Percentiles rank a stretch among this genome's conserved stretches.
These are phyloP conservation scores for Candidula unifasciata DNA, from an alignment of 2,888 invertebrate genomes.

Conservation along the genomic window DNA sequence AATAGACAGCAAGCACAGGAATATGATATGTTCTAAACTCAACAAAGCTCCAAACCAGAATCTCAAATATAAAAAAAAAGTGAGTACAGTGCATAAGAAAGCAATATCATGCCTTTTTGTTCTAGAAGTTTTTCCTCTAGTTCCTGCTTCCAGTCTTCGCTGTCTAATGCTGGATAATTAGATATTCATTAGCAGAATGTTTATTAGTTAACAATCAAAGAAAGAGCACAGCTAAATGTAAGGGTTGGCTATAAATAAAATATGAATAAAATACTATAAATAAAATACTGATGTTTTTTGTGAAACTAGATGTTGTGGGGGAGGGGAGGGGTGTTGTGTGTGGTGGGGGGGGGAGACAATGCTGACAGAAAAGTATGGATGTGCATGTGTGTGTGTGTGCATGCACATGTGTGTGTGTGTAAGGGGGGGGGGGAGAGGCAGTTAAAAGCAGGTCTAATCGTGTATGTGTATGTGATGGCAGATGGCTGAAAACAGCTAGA, in stretches of 20 bases:
- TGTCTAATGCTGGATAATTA: background rate
- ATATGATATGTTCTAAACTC: background rate
- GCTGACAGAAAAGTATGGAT: background rate
- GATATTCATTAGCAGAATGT: too few relatives aligned
- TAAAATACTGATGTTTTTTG: too few relatives aligned
- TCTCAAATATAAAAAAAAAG: background rate
- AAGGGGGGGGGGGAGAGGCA: background rate
- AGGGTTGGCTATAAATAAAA: too few relatives aligned
- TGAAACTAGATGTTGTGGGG: background rate
- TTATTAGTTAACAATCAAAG: too few relatives aligned
- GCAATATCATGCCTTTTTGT: slow-evolving; percentile 37
- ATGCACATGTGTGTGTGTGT: background rate
- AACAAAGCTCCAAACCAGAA: background rate
- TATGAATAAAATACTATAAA: too few relatives aligned
- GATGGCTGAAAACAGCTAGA: too few relatives aligned
- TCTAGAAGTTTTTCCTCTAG: slow-evolving; percentile 46
- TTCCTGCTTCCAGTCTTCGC: slow-evolving; percentile 37
- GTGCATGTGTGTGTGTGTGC: background rate
- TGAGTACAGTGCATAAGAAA: background rate
- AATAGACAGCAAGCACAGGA: background rate
- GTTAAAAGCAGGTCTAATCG: too few relatives aligned
- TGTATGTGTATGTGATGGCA: too few relatives aligned
- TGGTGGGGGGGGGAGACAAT: background rate
- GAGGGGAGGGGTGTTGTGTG: background rate
- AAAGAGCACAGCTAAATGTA: too few relatives aligned